These are phyloP conservation scores for Penaeus monodon DNA, from an alignment of 2,888 invertebrate genomes.

Conservation along the genomic window DNA sequence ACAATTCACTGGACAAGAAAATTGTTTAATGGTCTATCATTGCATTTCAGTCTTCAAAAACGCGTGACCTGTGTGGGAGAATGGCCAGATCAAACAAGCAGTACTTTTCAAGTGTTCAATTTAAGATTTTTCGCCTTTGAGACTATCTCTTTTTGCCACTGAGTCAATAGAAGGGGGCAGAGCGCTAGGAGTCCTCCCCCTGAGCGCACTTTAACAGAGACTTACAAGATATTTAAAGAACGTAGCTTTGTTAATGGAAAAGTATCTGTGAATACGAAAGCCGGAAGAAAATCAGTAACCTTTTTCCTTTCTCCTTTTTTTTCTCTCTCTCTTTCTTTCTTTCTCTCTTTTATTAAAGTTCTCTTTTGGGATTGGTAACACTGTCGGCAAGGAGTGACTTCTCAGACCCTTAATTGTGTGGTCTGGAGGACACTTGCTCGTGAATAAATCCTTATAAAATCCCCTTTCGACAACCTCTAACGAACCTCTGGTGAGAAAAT, in stretches of 20 bases:
- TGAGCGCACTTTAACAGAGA: no score
- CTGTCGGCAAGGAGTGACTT: slow-evolving; percentile 27
- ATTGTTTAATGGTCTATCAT: no score
- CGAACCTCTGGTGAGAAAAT: slow-evolving; percentile 19
- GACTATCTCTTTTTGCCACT: background rate
- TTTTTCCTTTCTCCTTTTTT: no score
- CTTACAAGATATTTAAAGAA: no score
- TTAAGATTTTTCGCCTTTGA: slow-evolving; percentile 27
- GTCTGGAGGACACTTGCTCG: background rate
- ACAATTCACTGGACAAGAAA: no score
- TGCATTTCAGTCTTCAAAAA: no score
- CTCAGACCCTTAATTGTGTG: slow-evolving; percentile 40
- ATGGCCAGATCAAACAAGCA: no score
- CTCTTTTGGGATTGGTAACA: background rate
- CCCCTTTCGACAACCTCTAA: slow-evolving; percentile 16
- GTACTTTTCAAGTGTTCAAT: background rate
- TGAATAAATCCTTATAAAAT: background rate
- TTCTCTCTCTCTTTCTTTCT: background rate
- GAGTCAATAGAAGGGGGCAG: slow-evolving; percentile 11
- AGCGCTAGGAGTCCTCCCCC: background rate
- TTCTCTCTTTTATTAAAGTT: background rate
- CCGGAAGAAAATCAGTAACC: no score
- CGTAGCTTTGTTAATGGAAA: no score
- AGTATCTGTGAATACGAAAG: no score
- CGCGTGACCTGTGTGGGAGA: no score